phyloP scores from a whole-genome alignment of 2,888 invertebrate genomes.

The Daptonema setosum region DNA sequence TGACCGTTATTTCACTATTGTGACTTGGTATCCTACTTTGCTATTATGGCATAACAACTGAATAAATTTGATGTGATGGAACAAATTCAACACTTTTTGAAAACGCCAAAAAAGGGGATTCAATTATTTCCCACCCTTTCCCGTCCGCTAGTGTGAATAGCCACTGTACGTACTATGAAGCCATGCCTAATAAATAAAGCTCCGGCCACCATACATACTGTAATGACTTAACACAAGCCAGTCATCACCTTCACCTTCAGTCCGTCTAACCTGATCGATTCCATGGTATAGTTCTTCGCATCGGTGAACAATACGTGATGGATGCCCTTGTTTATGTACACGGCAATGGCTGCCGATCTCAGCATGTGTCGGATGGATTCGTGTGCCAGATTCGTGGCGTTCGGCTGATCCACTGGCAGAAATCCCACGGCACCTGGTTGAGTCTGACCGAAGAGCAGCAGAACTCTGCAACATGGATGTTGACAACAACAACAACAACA shows the following conservation, averaged over 20 bases:
- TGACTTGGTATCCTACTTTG: too few species aligned
- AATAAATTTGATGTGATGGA: too few species aligned
- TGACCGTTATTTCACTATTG: too few species aligned
- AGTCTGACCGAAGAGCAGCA: slow-evolving; percentile 45
- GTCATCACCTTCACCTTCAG: not conserved
- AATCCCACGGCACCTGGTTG: slow-evolving; percentile 50
- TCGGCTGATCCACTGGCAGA: slow-evolving; percentile 31
- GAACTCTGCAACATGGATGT: not conserved
- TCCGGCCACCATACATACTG: too few species aligned
- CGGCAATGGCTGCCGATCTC: slow-evolving; percentile 46
- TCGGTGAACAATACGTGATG: slow-evolving; percentile 37
- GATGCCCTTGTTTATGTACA: slow-evolving; percentile 41
- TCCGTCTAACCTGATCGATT: not conserved
- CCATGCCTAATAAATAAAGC: too few species aligned
- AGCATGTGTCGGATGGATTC: slow-evolving; percentile 35
- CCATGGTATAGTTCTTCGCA: slow-evolving; percentile 36
- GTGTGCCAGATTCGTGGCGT: slow-evolving; percentile 6
- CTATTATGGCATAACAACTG: too few species aligned
- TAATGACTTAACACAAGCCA: not conserved
- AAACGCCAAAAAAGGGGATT: too few species aligned
- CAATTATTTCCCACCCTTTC: too few species aligned
- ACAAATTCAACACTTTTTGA: too few species aligned
- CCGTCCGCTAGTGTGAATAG: too few species aligned
- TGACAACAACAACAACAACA: slow-evolving; percentile 33
- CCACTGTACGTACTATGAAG: too few species aligned